These are phyloP conservation scores for Uloborus plumipes DNA, from an alignment of 2,888 invertebrate genomes.

Conservation along the genomic window DNA sequence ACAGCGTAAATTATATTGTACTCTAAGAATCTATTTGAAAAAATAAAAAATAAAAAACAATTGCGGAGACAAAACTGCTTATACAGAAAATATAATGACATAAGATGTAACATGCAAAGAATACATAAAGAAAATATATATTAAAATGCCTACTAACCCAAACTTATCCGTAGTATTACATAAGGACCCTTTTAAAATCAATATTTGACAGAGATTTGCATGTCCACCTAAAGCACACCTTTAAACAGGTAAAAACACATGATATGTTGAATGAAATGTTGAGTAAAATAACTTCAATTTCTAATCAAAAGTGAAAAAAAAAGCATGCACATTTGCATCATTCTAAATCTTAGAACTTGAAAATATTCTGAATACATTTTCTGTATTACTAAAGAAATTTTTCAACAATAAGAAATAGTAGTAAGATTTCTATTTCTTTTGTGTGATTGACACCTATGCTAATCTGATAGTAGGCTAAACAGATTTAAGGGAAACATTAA, in stretches of 20 bases:
- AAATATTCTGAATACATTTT: not conserved
- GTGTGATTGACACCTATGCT: no score
- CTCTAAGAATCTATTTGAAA: no score
- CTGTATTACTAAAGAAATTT: not conserved
- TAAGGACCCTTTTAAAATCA: conserved; percentile 71
- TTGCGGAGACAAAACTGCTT: no score
- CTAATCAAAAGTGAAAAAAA: not conserved
- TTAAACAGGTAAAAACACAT: conserved; percentile 40
- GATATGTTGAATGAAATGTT: not conserved
- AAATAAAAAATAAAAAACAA: not conserved
- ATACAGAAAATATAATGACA: no score
- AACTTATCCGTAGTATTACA: conserved; percentile 70
- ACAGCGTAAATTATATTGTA: no score
- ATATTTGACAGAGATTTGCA: conserved; percentile 72
- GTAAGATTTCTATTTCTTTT: no score
- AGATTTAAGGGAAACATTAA: not conserved
- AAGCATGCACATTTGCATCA: not conserved
- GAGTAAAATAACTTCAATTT: not conserved
- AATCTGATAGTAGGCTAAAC: not conserved
- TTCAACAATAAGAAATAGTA: no score
- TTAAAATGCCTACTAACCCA: conserved; percentile 68
- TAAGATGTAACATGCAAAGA: no score
- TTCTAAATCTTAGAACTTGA: not conserved
- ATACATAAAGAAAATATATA: not conserved
- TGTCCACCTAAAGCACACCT: conserved; percentile 73